phyloP scores from a whole-genome alignment of 2,888 invertebrate species.

The Galeopsomyia nigrocyanea region DNA sequence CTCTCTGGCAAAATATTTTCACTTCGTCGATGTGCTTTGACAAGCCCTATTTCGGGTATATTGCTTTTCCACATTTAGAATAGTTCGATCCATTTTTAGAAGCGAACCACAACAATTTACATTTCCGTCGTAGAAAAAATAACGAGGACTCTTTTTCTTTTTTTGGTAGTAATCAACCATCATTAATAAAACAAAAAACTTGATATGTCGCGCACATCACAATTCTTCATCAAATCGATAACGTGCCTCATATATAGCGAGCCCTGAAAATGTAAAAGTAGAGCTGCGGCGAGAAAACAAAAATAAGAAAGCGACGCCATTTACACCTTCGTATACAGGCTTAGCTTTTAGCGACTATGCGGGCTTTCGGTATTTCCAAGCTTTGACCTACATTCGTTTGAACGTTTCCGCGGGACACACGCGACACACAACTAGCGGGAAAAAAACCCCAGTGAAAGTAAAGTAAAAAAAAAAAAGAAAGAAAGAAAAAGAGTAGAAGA shows the following conservation, averaged over 20 bases:
- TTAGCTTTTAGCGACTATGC: slow-evolving; percentile 43
- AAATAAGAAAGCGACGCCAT: slow-evolving; percentile 29
- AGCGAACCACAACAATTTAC: background rate
- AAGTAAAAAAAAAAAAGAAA: background rate
- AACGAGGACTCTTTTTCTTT: background rate
- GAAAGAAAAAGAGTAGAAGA: slow-evolving; percentile 5
- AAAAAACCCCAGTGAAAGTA: background rate
- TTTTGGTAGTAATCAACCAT: background rate
- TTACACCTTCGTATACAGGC: slow-evolving; percentile 43
- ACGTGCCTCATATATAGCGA: background rate
- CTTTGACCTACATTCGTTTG: slow-evolving; percentile 54
- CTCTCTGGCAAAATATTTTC: slow-evolving; percentile 39
- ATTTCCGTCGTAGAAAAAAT: background rate
- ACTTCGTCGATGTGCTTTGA: slow-evolving; percentile 41
- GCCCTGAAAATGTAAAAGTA: slow-evolving; percentile 2
- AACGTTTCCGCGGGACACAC: slow-evolving; percentile 38
- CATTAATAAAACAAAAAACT: slow-evolving; percentile 6
- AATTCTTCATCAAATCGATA: background rate
- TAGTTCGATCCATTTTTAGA: slow-evolving; percentile 35
- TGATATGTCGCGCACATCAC: background rate
- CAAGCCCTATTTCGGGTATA: slow-evolving; percentile 17
- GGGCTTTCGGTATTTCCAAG: slow-evolving; percentile 56
- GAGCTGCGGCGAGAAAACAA: background rate
- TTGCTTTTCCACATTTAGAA: slow-evolving; percentile 32
- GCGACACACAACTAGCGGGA: slow-evolving; percentile 5